Conservation (phyloP, 2,113 vertebrate species). For the Archilochus colubris region DNA sequence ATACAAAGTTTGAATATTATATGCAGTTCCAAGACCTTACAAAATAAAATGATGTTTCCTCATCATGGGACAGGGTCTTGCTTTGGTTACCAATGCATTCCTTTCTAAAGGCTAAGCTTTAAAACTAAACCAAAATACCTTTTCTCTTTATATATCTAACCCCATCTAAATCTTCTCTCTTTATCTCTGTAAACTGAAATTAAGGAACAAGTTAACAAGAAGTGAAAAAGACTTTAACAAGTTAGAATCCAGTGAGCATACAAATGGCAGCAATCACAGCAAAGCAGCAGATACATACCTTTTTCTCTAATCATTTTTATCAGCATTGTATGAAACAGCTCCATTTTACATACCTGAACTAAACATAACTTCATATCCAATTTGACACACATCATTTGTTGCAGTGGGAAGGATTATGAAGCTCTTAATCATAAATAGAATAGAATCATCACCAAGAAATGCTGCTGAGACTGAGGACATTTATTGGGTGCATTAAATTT, state of each 20-base stretch:
- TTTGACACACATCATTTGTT: fast-evolving
- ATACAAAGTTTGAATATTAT: neutral
- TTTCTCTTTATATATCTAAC: neutral
- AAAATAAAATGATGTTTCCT: neutral
- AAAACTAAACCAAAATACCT: neutral
- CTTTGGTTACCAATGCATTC: neutral
- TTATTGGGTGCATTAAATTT: neutral
- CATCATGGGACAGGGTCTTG: fast-evolving
- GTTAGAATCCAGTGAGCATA: neutral
- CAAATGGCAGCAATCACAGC: neutral
- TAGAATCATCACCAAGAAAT: neutral
- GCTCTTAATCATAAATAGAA: neutral
- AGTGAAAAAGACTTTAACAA: neutral
- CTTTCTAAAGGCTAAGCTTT: neutral
- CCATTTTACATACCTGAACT: neutral
- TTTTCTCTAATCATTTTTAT: neutral
- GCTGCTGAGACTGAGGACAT: neutral
- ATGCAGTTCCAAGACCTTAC: neutral
- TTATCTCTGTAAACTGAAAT: neutral
- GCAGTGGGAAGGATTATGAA: neutral
- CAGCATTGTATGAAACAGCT: neutral
- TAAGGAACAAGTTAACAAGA: neutral
- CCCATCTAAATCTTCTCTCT: neutral
- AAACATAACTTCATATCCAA: neutral
- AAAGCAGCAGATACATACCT: neutral